phyloP scores from a whole-genome alignment of 2,888 invertebrate species.

The Polymixis flavicincta region DNA sequence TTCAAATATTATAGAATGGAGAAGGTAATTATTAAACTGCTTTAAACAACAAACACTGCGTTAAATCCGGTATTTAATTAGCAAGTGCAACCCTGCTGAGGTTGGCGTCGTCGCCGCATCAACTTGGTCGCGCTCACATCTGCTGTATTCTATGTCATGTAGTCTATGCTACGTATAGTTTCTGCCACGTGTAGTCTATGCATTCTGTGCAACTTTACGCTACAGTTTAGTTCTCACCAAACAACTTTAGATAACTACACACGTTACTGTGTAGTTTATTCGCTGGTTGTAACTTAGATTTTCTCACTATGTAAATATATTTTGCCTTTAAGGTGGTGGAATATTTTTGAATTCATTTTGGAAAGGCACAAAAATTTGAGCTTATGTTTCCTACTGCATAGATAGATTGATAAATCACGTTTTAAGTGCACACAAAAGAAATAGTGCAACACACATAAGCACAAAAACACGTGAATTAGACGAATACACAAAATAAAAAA shows the following conservation, averaged over 20 bases:
- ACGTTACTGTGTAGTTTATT: constrained; percentile 46
- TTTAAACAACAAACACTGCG: constrained; percentile 14
- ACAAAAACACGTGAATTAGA: neutral
- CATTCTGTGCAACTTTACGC: constrained; percentile 46
- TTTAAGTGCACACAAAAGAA: neutral
- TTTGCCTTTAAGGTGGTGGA: neutral
- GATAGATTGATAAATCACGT: neutral
- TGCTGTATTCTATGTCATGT: constrained; percentile 26
- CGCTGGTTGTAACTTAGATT: constrained; percentile 34
- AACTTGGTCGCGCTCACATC: constrained; percentile 39
- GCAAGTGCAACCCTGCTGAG: constrained; percentile 40
- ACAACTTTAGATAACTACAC: constrained; percentile 58
- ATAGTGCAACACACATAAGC: neutral
- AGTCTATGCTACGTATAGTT: constrained; percentile 30
- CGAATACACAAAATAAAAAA: too few relatives aligned
- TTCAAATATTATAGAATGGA: neutral
- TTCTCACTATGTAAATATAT: constrained; percentile 5
- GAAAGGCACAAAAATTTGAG: neutral
- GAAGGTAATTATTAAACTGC: neutral
- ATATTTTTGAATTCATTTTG: neutral
- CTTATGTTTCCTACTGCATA: neutral
- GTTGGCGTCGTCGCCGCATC: constrained; percentile 51
- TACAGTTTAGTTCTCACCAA: constrained; percentile 53
- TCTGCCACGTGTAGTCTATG: constrained; percentile 15
- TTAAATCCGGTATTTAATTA: constrained; percentile 55